Conservation (phyloP, 1,140 invertebrate species). For the Aradophagus sp. region DNA sequence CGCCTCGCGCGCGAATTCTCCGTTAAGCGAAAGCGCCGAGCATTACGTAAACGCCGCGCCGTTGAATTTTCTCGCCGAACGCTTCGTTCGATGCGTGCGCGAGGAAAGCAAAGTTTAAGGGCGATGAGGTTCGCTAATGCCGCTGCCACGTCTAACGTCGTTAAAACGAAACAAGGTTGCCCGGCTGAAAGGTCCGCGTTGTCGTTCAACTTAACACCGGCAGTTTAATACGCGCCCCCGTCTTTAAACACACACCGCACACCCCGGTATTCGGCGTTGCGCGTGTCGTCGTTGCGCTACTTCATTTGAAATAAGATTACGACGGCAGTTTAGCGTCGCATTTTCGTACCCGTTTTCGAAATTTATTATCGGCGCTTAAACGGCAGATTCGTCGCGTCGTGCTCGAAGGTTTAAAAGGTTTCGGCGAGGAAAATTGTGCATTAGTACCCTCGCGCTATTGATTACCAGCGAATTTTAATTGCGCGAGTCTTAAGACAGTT, state of each 20-base stretch:
- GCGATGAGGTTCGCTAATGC: constrained; percentile 35
- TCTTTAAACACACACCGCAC: constrained; percentile 32
- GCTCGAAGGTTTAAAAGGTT: constrained; percentile 9
- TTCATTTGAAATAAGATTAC: constrained; percentile 39
- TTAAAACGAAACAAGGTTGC: constrained; percentile 53
- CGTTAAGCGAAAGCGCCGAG: constrained; percentile 16
- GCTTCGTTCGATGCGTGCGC: constrained; percentile 19
- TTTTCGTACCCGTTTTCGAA: constrained; percentile 30
- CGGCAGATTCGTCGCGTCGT: constrained; percentile 1
- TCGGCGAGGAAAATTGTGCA: not conserved
- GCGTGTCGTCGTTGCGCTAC: constrained; percentile 24
- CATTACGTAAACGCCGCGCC: constrained; percentile 23
- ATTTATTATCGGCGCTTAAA: constrained; percentile 26
- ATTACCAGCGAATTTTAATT: no score
- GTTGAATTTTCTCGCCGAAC: constrained; percentile 31
- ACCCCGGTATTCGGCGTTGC: constrained; percentile 1
- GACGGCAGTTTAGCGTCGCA: constrained; percentile 11
- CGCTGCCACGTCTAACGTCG: constrained; percentile 38
- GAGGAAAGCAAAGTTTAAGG: constrained; percentile 44
- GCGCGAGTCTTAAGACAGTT: no score
- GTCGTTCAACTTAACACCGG: constrained; percentile 53
- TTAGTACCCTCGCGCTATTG: no score
- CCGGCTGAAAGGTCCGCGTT: constrained; percentile 45
- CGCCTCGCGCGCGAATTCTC: no score
- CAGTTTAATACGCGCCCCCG: constrained; percentile 50